Evolutionary conservation across 2,888 invertebrate genomes (phyloP).

Genomic region (Ophion slaviceki): DNA sequence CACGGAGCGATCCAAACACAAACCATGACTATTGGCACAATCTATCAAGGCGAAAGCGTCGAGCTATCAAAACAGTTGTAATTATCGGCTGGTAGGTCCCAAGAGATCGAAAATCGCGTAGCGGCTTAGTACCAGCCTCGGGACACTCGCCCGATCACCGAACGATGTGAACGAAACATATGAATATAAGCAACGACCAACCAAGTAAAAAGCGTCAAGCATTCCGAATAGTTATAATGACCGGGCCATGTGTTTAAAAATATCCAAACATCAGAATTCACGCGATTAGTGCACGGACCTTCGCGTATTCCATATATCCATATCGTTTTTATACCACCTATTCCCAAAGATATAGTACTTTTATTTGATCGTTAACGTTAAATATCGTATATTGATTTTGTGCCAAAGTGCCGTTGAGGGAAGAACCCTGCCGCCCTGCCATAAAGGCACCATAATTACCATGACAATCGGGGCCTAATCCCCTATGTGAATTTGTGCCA

Average conservation of each 20-base stretch:
- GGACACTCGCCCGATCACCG: too few relatives aligned
- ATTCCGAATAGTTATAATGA: background rate
- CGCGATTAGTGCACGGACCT: background rate
- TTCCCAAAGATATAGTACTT: constrained; percentile 9
- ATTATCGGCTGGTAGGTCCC: too few relatives aligned
- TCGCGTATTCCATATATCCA: constrained; percentile 4
- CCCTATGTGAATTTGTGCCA: background rate
- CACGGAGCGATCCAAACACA: background rate
- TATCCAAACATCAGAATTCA: background rate
- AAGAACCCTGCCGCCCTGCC: background rate
- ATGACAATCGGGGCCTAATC: background rate
- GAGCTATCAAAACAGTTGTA: too few relatives aligned
- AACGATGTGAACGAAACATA: too few relatives aligned
- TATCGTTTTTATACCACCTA: constrained; percentile 14
- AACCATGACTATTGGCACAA: background rate
- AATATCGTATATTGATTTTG: constrained; percentile 3
- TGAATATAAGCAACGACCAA: too few relatives aligned
- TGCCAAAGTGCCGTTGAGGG: background rate
- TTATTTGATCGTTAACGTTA: constrained; percentile 10
- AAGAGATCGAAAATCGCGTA: too few relatives aligned
- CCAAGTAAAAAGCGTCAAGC: too few relatives aligned
- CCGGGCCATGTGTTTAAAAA: background rate
- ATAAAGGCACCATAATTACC: background rate
- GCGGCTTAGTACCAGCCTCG: too few relatives aligned
- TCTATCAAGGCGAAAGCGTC: background rate